Percentiles rank a stretch among this genome's conserved stretches.
These are phyloP conservation scores for Magallana gigas DNA, from an alignment of 1,140 invertebrate species.

Conservation along the genomic window DNA sequence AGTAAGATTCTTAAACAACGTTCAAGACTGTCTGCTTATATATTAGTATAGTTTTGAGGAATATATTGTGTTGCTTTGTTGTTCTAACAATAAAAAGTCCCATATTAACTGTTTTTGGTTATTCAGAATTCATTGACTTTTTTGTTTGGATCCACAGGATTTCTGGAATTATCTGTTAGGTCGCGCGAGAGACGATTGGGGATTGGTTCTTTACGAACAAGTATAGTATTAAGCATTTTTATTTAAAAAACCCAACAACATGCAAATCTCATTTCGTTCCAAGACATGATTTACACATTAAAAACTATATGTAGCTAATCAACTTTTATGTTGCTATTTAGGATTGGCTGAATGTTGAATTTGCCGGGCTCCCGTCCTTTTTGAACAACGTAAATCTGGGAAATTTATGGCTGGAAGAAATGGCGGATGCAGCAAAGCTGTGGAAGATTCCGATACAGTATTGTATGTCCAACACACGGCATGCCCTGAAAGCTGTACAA, in stretches of 20 bases:
- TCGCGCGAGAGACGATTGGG: constrained; percentile 56
- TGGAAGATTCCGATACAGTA: constrained; percentile 60
- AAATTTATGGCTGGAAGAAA: constrained; percentile 59
- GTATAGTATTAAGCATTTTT: constrained; percentile 26
- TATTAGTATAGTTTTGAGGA: too few species aligned
- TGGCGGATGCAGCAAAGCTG: constrained; percentile 53
- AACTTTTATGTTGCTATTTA: background rate
- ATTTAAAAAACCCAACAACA: background rate
- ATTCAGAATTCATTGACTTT: too few species aligned
- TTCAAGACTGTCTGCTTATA: too few species aligned
- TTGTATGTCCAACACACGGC: constrained; percentile 60
- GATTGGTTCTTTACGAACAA: constrained; percentile 62
- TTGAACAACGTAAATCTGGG: constrained; percentile 50
- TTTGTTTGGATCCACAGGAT: background rate
- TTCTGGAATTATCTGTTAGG: constrained; percentile 63
- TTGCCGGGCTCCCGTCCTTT: constrained; percentile 41
- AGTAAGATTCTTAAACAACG: too few species aligned
- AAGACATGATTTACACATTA: too few species aligned
- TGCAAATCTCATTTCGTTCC: too few species aligned
- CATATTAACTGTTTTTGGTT: too few species aligned
- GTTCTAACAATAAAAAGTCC: too few species aligned
- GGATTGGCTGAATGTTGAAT: constrained; percentile 62
- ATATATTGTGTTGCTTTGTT: too few species aligned
- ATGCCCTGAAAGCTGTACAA: constrained; percentile 54
- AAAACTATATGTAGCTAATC: too few species aligned